Evolutionary conservation across 2,888 invertebrate genomes (phyloP), one percentile per base, ranked within the genome.

Genomic region (Phymatocera aterrima): DNA sequence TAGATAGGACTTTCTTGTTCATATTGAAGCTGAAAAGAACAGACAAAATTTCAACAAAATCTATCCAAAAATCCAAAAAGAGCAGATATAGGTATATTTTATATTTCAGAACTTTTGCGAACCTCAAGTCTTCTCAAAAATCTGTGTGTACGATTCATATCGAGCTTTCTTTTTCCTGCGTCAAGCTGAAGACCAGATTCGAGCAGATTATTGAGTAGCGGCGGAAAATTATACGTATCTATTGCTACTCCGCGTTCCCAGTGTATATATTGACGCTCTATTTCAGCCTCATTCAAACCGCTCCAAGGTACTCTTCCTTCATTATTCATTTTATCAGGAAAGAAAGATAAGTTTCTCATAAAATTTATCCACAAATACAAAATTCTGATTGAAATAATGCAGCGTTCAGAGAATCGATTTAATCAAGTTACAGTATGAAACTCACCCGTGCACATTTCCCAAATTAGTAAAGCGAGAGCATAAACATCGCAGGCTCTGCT

Each of bases 361-460:
- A 40, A 48, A 2, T n/a, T n/a, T n/a, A n/a, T n/a, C n/a, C n/a
- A n/a, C n/a, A n/a, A n/a, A n/a, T n/a, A n/a, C n/a, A n/a, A n/a
- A n/a, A n/a, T n/a, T n/a, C n/a, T n/a, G n/a, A n/a, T n/a, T n/a
- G n/a, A n/a, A n/a, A n/a, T n/a, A n/a, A n/a, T n/a, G n/a, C n/a
- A n/a, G n/a, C n/a, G n/a, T n/a, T n/a, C n/a, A n/a, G n/a, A n/a
- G n/a, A n/a, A n/a, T n/a, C n/a, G n/a, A n/a, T n/a, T n/a, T n/a
- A n/a, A n/a, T n/a, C n/a, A n/a, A n/a, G n/a, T n/a, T n/a, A n/a
- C n/a, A n/a, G n/a, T n/a, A n/a, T n/a, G n/a, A n/a, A n/a, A 81
- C 82, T 85, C 40, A 86, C 88, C 85, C 40, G 88, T 88, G 65
- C 87, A 85, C 85, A 88, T 88, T 83, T 88, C 88, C 88, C 88